These are phyloP conservation scores for Saimiri boliviensis DNA, from an alignment of 2,113 vertebrate species.

Conservation along the genomic window DNA sequence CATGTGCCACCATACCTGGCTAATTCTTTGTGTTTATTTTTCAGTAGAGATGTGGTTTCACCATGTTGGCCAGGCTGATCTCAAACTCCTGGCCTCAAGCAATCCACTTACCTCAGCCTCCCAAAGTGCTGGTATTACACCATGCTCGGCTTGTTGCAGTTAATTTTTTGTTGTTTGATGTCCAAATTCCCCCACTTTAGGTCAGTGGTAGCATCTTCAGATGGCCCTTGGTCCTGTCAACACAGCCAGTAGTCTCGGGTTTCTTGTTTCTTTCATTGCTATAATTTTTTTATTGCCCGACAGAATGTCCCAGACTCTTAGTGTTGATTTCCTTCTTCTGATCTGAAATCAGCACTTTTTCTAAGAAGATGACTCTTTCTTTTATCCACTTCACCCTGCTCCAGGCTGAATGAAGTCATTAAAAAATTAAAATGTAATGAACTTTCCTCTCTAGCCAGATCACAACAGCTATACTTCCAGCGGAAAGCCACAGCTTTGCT, in stretches of 20 bases:
- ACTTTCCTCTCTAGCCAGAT: not conserved
- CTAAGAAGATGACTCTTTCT: not conserved
- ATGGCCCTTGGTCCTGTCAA: not conserved
- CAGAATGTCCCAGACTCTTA: not conserved
- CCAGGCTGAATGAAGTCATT: not conserved
- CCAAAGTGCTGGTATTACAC: no score
- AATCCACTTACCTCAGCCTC: no score
- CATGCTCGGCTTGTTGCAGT: no score
- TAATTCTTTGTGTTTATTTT: no score
- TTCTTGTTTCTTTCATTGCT: not conserved
- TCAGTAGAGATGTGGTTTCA: no score
- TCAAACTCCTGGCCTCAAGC: no score
- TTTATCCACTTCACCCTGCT: not conserved
- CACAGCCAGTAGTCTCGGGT: not conserved
- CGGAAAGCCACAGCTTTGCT: not conserved
- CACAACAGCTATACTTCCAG: no score
- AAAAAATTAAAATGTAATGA: no score
- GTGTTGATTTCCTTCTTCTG: not conserved
- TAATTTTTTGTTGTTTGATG: no score
- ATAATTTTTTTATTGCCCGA: not conserved
- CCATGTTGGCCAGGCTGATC: no score
- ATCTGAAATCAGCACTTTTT: not conserved
- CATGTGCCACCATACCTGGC: no score
- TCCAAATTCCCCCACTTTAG: not conserved
- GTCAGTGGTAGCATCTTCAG: not conserved